Evolutionary conservation across 37 sponge, comb jelly and placozoan species (phyloP).

Genomic region (Sycon ciliatum): DNA sequence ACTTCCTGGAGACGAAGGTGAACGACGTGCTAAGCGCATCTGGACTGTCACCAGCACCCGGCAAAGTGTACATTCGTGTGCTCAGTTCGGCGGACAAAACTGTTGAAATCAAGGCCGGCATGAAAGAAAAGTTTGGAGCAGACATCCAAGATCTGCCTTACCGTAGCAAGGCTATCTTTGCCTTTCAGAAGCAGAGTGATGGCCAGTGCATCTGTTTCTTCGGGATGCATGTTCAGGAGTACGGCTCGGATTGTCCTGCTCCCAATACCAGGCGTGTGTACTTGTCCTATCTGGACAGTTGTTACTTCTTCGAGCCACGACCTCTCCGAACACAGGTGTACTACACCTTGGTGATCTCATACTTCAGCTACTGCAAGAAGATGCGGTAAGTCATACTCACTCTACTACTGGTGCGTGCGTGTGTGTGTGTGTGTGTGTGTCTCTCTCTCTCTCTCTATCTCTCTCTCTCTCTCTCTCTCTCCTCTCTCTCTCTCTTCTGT

Average conservation of each 20-base stretch:
- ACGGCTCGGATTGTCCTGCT: constrained; percentile 83
- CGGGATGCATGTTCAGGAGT: constrained; percentile 99
- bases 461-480: too few species aligned
- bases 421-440: too few species aligned
- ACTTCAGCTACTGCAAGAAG: constrained; percentile 79
- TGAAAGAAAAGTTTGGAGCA: constrained; percentile 58
- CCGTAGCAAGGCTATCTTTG: constrained; percentile 91
- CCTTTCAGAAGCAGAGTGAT: constrained; percentile 90
- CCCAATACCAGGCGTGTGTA: constrained; percentile 97
- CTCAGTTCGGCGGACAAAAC: constrained; percentile 75
- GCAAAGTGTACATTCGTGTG: constrained; percentile 73
- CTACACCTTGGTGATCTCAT: constrained; percentile 94
- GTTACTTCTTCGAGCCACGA: constrained; percentile 89
- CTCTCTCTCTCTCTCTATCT: too few species aligned
- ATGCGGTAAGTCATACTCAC: too few species aligned
- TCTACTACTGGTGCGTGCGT: too few species aligned
- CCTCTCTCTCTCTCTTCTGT: too few species aligned
- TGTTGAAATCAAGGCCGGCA: constrained; percentile 69
- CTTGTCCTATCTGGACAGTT: constrained; percentile 97
- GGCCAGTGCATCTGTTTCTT: constrained; percentile 95
- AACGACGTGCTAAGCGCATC: constrained; percentile 31
- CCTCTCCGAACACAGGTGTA: constrained; percentile 73
- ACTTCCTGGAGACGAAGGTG: constrained; percentile 77
- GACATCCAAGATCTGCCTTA: constrained; percentile 51
- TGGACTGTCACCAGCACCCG: constrained; percentile 21